Conservation (phyloP, 1,140 invertebrate genomes). For the Brachionus calyciflorus region DNA sequence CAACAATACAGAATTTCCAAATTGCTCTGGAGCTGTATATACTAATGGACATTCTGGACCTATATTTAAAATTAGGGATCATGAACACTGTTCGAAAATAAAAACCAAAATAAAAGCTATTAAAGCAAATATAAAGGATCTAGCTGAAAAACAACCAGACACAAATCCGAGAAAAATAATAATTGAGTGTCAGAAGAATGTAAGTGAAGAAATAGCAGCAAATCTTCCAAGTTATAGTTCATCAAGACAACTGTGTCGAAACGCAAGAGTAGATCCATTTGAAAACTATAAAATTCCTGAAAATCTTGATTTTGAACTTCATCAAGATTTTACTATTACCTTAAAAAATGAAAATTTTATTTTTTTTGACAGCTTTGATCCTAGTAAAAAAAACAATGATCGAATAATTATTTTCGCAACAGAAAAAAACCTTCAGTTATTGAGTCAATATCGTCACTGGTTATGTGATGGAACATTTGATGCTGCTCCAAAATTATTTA, state of each 20-base stretch:
- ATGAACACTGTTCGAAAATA: neutral
- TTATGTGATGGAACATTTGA: slow-evolving; percentile 15
- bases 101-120: neutral
- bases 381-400: neutral
- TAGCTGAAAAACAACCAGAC: slow-evolving; percentile 7
- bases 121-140: neutral
- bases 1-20: neutral
- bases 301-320: neutral
- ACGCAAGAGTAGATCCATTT: neutral
- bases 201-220: neutral
- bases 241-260: neutral
- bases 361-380: neutral
- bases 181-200: slow-evolving; percentile 6
- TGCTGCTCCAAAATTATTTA: neutral
- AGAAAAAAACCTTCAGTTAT: neutral
- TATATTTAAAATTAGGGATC: neutral
- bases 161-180: neutral
- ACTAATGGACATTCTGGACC: neutral
- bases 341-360: neutral
- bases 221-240: neutral
- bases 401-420: neutral
- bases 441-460: neutral
- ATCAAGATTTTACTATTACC: neutral
- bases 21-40: neutral
- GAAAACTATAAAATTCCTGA: neutral